Evolutionary conservation across 2,888 invertebrate species (phyloP).

Genomic region (Palloptera scutellata): DNA sequence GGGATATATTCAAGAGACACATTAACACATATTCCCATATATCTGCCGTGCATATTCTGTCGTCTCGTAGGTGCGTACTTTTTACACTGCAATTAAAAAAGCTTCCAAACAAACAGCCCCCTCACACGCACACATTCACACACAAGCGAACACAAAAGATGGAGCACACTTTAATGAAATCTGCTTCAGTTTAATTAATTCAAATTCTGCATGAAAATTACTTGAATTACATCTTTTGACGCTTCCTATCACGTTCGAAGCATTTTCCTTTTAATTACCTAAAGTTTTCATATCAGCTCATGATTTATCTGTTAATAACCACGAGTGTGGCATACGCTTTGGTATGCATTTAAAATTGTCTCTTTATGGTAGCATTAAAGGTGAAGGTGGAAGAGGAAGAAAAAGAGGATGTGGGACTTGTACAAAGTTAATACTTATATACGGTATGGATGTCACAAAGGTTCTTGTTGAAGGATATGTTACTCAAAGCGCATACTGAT

Average conservation of each 20-base stretch:
- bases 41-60: background rate
- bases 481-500: too few relatives aligned
- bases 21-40: slow-evolving; percentile 23
- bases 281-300: slow-evolving; percentile 4
- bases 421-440: too few relatives aligned
- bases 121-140: background rate
- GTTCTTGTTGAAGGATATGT: too few relatives aligned
- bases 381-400: too few relatives aligned
- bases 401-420: too few relatives aligned
- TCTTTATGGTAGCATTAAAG: too few relatives aligned
- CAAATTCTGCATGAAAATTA: slow-evolving; percentile 12
- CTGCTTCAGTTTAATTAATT: slow-evolving; percentile 28
- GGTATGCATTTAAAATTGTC: background rate
- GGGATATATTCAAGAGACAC: slow-evolving; percentile 25
- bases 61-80: too few relatives aligned
- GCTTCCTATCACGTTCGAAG: background rate
- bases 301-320: slow-evolving; percentile 1
- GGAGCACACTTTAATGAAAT: slow-evolving; percentile 15
- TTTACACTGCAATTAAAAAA: too few relatives aligned
- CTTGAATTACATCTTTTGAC: too few relatives aligned
- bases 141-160: background rate
- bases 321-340: slow-evolving; percentile 4
- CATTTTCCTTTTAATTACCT: slow-evolving; percentile 6
- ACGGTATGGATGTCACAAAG: too few relatives aligned
- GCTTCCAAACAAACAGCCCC: background rate